Evolutionary conservation across 1,140 invertebrate species (phyloP).

Genomic region (Drosophila saltans): DNA sequence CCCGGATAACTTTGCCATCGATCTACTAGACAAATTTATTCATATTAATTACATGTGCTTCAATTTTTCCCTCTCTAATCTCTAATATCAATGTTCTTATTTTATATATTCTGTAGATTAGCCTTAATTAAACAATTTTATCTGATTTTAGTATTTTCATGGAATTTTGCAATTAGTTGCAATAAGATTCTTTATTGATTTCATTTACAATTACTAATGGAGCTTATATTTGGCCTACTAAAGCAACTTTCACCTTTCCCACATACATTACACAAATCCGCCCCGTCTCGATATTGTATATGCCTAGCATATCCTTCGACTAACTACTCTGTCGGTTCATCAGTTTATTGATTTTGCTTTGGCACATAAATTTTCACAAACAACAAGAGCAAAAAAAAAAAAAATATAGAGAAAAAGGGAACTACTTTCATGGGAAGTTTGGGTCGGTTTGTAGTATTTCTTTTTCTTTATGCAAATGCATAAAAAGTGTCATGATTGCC

Average conservation of each 20-base stretch:
- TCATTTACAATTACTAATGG: conserved; percentile 1
- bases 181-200: neutral
- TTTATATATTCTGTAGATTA: neutral
- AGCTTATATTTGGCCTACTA: conserved; percentile 3
- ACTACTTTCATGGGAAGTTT: conserved; percentile 43
- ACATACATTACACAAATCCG: conserved; percentile 9
- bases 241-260: neutral
- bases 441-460: conserved; percentile 27
- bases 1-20: no score
- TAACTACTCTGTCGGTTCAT: conserved; percentile 44
- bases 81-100: no score
- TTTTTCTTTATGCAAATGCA: conserved; percentile 74
- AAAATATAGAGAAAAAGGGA: conserved; percentile 36
- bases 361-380: conserved; percentile 65
- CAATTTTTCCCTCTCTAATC: no score
- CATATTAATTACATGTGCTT: no score
- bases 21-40: no score
- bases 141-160: neutral
- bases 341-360: conserved; percentile 75
- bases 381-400: neutral
- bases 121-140: neutral
- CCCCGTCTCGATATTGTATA: neutral
- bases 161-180: neutral
- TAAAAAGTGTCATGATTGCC: conserved; percentile 80
- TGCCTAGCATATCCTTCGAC: neutral